phyloP scores from a whole-genome alignment of 2,797 vertebrate genomes.

The Catostomus latipinnis region DNA sequence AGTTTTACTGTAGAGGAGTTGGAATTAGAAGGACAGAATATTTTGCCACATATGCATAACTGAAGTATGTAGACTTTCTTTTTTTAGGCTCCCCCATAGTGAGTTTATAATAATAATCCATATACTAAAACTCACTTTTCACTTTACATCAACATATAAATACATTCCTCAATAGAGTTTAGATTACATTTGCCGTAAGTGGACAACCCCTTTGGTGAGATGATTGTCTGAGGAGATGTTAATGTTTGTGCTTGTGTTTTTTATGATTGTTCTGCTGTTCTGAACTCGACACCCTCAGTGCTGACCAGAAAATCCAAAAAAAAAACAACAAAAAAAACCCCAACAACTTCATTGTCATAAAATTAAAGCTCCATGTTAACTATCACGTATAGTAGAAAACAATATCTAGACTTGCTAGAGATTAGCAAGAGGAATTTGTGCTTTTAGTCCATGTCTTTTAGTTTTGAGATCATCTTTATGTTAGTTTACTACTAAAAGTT shows the following conservation, averaged over 20 bases:
- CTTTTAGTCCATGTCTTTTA: too few relatives aligned
- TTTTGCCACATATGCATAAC: conserved; percentile 76
- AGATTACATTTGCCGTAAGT: neutral
- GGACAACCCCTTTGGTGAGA: neutral
- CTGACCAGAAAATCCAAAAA: too few relatives aligned
- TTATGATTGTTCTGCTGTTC: too few relatives aligned
- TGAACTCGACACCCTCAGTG: too few relatives aligned
- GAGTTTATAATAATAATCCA: neutral
- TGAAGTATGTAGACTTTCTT: conserved; percentile 11
- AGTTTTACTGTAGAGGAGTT: conserved; percentile 67
- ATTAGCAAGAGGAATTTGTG: too few relatives aligned
- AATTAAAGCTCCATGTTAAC: too few relatives aligned
- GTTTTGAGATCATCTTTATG: too few relatives aligned
- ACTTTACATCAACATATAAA: neutral
- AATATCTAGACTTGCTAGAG: too few relatives aligned
- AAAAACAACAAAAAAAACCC: too few relatives aligned
- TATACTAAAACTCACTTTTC: neutral
- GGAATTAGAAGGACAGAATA: conserved; percentile 14
- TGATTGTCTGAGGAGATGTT: neutral
- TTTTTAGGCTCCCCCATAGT: conserved; percentile 1
- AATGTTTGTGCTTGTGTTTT: neutral
- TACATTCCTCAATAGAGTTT: neutral
- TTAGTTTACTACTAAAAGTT: too few relatives aligned
- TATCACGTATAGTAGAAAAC: too few relatives aligned
- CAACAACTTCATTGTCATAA: too few relatives aligned